phyloP scores from a whole-genome alignment of 2,888 invertebrate genomes.

The Mythimna loreyi region DNA sequence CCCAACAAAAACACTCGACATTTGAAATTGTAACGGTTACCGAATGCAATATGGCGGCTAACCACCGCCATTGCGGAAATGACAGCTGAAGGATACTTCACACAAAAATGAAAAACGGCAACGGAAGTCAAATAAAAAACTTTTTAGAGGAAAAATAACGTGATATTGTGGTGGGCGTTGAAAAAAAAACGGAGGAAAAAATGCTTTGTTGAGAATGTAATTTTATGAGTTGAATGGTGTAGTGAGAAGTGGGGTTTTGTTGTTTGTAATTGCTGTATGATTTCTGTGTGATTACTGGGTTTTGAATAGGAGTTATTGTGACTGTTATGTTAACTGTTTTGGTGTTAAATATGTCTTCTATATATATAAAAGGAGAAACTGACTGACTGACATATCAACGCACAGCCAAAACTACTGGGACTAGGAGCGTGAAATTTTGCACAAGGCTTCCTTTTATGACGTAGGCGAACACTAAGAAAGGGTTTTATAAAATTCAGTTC shows the following conservation, averaged over 20 bases:
- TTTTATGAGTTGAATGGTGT: slow-evolving; percentile 28
- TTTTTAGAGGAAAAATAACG: slow-evolving; percentile 9
- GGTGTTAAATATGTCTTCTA: too few relatives aligned
- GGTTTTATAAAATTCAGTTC: too few relatives aligned
- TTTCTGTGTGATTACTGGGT: too few relatives aligned
- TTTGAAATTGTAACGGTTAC: slow-evolving; percentile 22
- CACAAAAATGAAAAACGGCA: slow-evolving; percentile 22
- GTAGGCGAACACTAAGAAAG: too few relatives aligned
- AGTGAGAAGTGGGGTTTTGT: not conserved
- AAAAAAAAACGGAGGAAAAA: slow-evolving; percentile 18
- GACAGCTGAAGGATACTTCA: slow-evolving; percentile 34
- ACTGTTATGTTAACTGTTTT: too few relatives aligned
- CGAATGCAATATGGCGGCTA: slow-evolving; percentile 47
- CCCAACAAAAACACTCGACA: not conserved
- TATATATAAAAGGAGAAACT: too few relatives aligned
- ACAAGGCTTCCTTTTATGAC: too few relatives aligned
- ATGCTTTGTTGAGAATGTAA: slow-evolving; percentile 42
- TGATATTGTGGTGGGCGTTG: not conserved
- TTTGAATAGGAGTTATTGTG: too few relatives aligned
- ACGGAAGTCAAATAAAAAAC: slow-evolving; percentile 16
- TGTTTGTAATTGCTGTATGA: too few relatives aligned
- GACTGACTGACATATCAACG: too few relatives aligned
- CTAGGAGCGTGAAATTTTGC: too few relatives aligned
- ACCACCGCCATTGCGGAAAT: slow-evolving; percentile 5
- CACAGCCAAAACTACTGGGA: too few relatives aligned